Evolutionary conservation across 2,797 vertebrate genomes (phyloP), one percentile per base, ranked within the genome.

Genomic region (Acipenser transmontanus): DNA sequence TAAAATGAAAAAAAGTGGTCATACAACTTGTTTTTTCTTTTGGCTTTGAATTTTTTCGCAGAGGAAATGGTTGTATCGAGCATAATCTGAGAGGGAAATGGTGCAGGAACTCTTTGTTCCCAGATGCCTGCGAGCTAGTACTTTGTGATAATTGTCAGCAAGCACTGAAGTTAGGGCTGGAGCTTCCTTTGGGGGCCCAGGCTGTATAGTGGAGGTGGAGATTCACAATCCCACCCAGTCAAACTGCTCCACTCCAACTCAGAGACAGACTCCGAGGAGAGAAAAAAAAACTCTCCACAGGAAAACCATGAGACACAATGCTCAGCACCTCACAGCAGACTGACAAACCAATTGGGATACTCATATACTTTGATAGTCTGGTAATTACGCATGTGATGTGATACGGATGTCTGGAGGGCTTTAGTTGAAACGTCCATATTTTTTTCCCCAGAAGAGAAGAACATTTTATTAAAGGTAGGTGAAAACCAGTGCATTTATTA

Each of bases 321-420:
- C 75, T 71, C 78, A 78, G 82, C 84, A 86, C 84, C 88, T 89
- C 89, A 74, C 81, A 90, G 85, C 88, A 90, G 76, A 71, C 80
- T 85, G 86, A 49, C 83, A 87, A 85, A 82, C 89, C 91, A 89
- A 90, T 85, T 81, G 88, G 88, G 91, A 91, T 84, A 82, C 73
- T 82, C 70, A 72, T 74, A 75, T 70, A 83, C 89, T 92, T 92
- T 91, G 91, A 91, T 91, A 90, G 85, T 80, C 82, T 80, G 83
- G 91, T 91, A 91, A 92, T 92, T 91, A 91, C 90, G 88, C 83
- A 91, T 91, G 89, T 90, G 89, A 88, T 86, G 88, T 84, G 87
- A 88, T 88, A 85, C 89, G 88, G 88, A 91, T 88, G 88, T 91
- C 90, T 91, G 84, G 90, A 34, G 87, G 88, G 89, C 89, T 87